phyloP scores from a whole-genome alignment of 2,888 invertebrate genomes.

The Meliscaeva auricollis region DNA sequence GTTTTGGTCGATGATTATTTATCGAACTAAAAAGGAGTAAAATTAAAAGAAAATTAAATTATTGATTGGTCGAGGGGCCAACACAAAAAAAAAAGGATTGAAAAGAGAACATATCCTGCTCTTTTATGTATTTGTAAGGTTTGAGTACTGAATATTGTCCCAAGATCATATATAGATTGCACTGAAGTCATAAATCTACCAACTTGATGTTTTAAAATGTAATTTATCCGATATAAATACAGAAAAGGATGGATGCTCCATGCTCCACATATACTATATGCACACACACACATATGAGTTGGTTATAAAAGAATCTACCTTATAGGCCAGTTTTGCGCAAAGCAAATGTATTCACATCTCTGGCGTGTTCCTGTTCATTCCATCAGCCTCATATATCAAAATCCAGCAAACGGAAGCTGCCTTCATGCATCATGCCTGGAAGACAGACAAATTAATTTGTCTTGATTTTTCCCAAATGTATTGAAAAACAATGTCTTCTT shows the following conservation, averaged over 20 bases:
- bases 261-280: too few species aligned
- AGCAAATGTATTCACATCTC: constrained; percentile 57
- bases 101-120: neutral
- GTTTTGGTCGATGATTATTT: constrained; percentile 70
- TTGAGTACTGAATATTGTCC: constrained; percentile 25
- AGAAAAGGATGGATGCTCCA: constrained; percentile 28
- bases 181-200: constrained; percentile 68
- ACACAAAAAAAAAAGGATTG: neutral
- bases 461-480: constrained; percentile 74
- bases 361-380: constrained; percentile 21
- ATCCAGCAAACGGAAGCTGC: constrained; percentile 55
- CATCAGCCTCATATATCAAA: constrained; percentile 69
- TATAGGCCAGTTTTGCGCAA: neutral
- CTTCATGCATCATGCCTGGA: constrained; percentile 61
- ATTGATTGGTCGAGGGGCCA: constrained; percentile 57
- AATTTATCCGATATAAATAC: constrained; percentile 73
- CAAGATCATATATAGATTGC: constrained; percentile 64
- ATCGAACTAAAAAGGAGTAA: constrained; percentile 71
- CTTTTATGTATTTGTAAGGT: neutral
- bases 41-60: constrained; percentile 75
- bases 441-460: constrained; percentile 74
- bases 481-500: constrained; percentile 73
- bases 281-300: neutral
- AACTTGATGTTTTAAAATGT: constrained; percentile 74
- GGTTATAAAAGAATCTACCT: constrained; percentile 1